These are phyloP conservation scores for Zootoca vivipara DNA, from an alignment of 2,113 vertebrate genomes.

Conservation along the genomic window DNA sequence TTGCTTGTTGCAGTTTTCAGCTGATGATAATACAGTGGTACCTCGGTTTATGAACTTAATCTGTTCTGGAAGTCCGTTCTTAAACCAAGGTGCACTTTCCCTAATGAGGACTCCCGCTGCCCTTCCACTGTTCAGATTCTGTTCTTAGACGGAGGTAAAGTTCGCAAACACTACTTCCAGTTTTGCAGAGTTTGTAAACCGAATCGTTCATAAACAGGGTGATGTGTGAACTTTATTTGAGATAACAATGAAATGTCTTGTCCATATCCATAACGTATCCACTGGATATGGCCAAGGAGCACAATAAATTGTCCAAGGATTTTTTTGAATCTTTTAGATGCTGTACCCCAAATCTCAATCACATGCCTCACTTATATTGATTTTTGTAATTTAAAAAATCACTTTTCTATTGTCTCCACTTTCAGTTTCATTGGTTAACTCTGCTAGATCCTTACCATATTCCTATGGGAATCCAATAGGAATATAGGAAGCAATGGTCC, in stretches of 20 bases:
- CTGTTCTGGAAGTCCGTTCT: too few species aligned
- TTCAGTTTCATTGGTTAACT: slow-evolving; percentile 10
- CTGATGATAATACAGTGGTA: neutral
- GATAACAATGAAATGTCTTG: neutral
- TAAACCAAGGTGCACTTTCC: too few species aligned
- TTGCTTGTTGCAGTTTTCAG: neutral
- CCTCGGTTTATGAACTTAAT: neutral
- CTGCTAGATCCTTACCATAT: neutral
- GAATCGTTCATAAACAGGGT: too few species aligned
- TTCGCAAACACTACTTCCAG: too few species aligned
- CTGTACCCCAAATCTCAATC: neutral
- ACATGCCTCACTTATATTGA: neutral
- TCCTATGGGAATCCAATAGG: neutral
- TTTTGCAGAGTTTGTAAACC: too few species aligned
- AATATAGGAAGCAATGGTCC: neutral
- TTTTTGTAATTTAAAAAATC: slow-evolving; percentile 33
- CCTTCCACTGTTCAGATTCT: too few species aligned
- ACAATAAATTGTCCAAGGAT: neutral
- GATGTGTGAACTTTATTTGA: too few species aligned
- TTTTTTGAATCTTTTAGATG: neutral
- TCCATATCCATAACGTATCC: neutral
- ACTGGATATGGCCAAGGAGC: neutral
- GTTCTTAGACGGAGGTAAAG: too few species aligned
- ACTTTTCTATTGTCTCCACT: slow-evolving; percentile 17
- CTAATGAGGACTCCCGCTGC: too few species aligned